These are phyloP conservation scores for Ianthella basta DNA, from an alignment of 37 sponge, comb jelly and placozoan genomes.

Conservation along the genomic window DNA sequence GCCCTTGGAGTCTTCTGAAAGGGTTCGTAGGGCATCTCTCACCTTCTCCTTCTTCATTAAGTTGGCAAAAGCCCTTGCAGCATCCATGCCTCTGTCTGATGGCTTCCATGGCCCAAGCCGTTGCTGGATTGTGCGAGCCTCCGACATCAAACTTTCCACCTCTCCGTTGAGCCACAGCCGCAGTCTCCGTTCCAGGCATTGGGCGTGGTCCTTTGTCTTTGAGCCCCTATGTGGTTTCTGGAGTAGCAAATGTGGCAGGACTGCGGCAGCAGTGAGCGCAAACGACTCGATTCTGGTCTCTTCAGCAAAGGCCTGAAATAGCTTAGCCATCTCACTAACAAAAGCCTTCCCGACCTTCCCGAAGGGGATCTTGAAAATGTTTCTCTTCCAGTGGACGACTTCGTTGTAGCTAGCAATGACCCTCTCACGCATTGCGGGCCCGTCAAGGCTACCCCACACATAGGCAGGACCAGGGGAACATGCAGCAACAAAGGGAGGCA, in stretches of 20 bases:
- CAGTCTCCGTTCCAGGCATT: background rate
- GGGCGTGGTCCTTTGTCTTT: background rate
- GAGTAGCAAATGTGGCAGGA: background rate
- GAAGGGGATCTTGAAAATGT: conserved; percentile 11
- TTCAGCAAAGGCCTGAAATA: background rate
- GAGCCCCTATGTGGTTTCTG: conserved; percentile 12
- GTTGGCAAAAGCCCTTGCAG: background rate
- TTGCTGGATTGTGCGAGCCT: background rate
- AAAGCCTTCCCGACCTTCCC: conserved; percentile 9
- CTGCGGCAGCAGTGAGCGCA: background rate
- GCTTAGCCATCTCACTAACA: background rate
- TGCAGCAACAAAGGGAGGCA: too few species aligned
- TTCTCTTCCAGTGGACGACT: background rate
- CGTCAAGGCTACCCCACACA: background rate
- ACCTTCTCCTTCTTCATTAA: conserved; percentile 17
- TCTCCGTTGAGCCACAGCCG: background rate
- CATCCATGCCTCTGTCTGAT: background rate
- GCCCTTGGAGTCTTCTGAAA: too few species aligned
- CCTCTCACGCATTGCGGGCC: background rate
- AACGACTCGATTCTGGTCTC: background rate
- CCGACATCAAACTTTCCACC: background rate
- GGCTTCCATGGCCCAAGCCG: background rate
- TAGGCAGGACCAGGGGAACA: background rate
- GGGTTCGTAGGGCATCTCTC: background rate
- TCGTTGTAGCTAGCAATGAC: background rate